Base-by-base conservation (phyloP, 2,113 vertebrate genomes). In the Lethenteron reissneri region DNA sequence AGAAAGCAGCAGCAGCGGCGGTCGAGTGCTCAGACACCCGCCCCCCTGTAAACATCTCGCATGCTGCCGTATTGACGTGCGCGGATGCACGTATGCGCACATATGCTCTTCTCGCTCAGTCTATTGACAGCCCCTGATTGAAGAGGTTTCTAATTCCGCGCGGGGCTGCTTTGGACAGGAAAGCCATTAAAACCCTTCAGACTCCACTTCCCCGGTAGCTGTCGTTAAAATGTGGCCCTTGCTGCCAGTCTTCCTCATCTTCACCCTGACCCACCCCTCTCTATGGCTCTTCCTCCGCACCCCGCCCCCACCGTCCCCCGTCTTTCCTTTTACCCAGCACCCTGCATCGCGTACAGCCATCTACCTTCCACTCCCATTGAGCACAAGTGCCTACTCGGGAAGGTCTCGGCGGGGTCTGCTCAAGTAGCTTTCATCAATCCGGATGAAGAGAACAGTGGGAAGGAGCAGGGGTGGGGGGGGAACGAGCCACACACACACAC, bases 171-270 rank as follows among this genome's bases (percentile, higher is more conserved):
- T 68, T 25, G n/a, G 64, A 68, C n/a, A 68, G 64, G n/a, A 10
- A 8, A 68, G 64, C 64, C 64, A 68, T 68, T 17, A 68, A 68
- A 17, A 68, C n/a, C 64, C 25, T 68, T 25, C n/a, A 68, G 64
- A 68, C 25, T n/a, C 64, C n/a, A 25, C 11, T 68, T 68, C 64
- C 64, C 64, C 11, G 25, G 64, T 68, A 11, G 64, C 64, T 17
- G 21, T 68, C 62, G 21, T 68, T 8, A 21, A 9, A 7, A 10
- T 21, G 25, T 68, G n/a, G n/a, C 64, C 64, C 64, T 68, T n/a
- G 64, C n/a, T 68, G 64, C 17, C 60, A 15, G 60, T 64, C 17
- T 19, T 19, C 60, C 60, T 64, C 14, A 15, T 64, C 60, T 19
- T 64, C 60, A 15, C 60, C 17, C 60, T 64, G 14, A 14, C 60